Evolutionary conservation across 2,888 invertebrate genomes (phyloP).

Genomic region (Formica aserva): DNA sequence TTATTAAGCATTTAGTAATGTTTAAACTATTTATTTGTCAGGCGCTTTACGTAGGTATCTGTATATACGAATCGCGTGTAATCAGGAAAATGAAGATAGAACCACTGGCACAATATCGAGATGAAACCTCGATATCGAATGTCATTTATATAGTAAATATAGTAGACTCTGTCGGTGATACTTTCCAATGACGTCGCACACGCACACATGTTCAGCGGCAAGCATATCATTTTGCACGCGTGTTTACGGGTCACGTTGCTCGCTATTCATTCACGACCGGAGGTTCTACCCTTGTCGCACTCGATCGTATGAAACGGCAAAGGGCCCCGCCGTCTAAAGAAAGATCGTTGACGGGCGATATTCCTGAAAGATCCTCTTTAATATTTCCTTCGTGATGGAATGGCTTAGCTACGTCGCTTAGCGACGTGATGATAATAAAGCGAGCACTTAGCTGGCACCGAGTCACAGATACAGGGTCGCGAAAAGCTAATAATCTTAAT

Average conservation of each 20-base stretch:
- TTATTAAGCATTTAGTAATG: not conserved
- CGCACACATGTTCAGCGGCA: not conserved
- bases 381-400: slow-evolving; percentile 23
- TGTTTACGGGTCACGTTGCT: slow-evolving; percentile 24
- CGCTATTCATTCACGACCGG: slow-evolving; percentile 55
- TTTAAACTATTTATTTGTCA: not conserved
- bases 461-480: slow-evolving; percentile 10
- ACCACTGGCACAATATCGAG: slow-evolving; percentile 14
- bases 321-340: not conserved
- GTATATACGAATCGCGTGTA: not conserved
- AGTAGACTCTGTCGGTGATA: not conserved
- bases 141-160: not conserved
- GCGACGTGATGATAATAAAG: slow-evolving; percentile 59
- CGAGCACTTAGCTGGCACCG: slow-evolving; percentile 20
- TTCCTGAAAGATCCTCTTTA: slow-evolving; percentile 58
- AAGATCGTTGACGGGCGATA: not conserved
- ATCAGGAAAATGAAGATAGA: not conserved
- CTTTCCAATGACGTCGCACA: not conserved
- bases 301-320: slow-evolving; percentile 38
- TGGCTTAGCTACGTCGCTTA: slow-evolving; percentile 14
- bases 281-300: not conserved
- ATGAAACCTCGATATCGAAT: not conserved
- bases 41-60: not conserved
- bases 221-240: slow-evolving; percentile 23
- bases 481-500: slow-evolving; percentile 26